Evolutionary conservation across 2,888 invertebrate species (phyloP).

Genomic region (Apocheima hispidaria): DNA sequence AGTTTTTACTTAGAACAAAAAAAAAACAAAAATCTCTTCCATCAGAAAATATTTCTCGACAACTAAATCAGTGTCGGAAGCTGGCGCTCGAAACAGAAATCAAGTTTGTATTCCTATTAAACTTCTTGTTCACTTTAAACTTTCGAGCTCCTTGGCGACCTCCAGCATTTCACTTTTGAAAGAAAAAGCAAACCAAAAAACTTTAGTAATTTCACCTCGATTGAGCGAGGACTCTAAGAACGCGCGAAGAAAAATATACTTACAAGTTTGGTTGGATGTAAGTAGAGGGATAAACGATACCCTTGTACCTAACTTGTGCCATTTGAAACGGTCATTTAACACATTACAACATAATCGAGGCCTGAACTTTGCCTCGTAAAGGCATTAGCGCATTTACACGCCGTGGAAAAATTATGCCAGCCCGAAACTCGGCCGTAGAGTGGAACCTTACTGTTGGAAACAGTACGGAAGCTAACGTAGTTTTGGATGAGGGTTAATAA

Average conservation of each 20-base stretch:
- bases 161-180: conserved; percentile 19
- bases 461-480: conserved; percentile 12
- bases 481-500: not conserved
- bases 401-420: conserved; percentile 46
- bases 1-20: not conserved
- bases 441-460: not conserved
- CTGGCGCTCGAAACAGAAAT: conserved; percentile 10
- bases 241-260: conserved; percentile 16
- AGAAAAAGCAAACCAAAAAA: conserved; percentile 20
- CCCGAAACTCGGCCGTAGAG: conserved; percentile 32
- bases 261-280: conserved; percentile 20
- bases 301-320: conserved; percentile 38
- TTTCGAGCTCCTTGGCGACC: conserved; percentile 22
- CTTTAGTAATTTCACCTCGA: conserved; percentile 26
- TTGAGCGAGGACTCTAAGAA: conserved; percentile 14
- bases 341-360: conserved; percentile 40
- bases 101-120: conserved; percentile 23
- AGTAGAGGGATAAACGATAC: conserved; percentile 28
- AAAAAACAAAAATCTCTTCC: not conserved
- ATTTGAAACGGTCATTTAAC: conserved; percentile 38
- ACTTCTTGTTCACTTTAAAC: conserved; percentile 19
- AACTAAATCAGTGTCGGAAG: conserved; percentile 1
- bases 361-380: conserved; percentile 41
- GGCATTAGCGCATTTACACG: conserved; percentile 49
- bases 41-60: not conserved